These are phyloP conservation scores for Poeciliopsis turrubarensis DNA, from an alignment of 2,113 vertebrate species.

Conservation along the genomic window DNA sequence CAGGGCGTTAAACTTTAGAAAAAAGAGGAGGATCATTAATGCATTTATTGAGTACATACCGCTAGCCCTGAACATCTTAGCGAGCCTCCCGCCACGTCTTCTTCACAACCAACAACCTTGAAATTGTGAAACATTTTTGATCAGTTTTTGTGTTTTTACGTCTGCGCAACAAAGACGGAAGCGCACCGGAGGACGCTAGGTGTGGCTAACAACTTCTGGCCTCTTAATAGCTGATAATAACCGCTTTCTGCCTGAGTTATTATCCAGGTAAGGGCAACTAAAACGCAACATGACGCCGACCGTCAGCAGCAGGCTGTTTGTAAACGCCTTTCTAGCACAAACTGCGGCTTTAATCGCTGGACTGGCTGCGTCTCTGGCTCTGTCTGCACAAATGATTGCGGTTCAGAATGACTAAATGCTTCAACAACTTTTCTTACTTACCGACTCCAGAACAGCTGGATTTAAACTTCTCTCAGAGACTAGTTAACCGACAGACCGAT, in stretches of 20 bases:
- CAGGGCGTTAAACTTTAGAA: too few relatives aligned
- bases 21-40: too few relatives aligned
- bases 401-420: not conserved
- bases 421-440: not conserved
- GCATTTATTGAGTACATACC: constrained; percentile 4
- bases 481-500: not conserved
- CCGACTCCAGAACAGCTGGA: not conserved
- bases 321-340: not conserved
- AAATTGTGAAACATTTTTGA: not conserved
- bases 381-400: not conserved
- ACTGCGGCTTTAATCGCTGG: not conserved
- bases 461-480: not conserved
- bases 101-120: not conserved
- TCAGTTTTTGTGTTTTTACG: too few relatives aligned
- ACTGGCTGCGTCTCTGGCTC: not conserved
- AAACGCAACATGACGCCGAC: not conserved
- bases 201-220: not conserved
- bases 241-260: not conserved
- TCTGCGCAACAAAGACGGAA: not conserved
- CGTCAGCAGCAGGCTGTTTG: not conserved
- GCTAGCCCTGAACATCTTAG: constrained; percentile 29
- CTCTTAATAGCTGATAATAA: not conserved
- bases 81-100: not conserved
- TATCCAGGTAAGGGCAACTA: not conserved
- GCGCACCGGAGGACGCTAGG: too few relatives aligned